Evolutionary conservation across 2,113 vertebrate genomes (phyloP).

Genomic region (Heliornis fulica): DNA sequence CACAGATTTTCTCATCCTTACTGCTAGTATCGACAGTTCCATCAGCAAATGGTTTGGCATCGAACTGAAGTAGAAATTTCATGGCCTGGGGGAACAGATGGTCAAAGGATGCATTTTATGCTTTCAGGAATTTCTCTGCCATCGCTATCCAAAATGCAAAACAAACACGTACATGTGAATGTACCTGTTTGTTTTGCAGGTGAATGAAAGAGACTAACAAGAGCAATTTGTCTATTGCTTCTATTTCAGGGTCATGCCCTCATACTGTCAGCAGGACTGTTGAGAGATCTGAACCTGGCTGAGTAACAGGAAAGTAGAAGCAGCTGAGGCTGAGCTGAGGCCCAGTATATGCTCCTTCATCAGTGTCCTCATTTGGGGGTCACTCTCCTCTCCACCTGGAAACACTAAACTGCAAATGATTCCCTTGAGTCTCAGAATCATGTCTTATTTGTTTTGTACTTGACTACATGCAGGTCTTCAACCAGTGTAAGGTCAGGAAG

Average conservation of each 20-base stretch:
- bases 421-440: background rate
- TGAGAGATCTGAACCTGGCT: background rate
- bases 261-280: no score
- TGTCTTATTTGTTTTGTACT: background rate
- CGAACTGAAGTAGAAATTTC: background rate
- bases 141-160: background rate
- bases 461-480: background rate
- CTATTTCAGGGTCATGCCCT: background rate
- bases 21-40: background rate
- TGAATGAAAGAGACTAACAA: background rate
- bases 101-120: background rate
- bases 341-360: background rate
- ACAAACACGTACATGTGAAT: background rate
- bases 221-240: background rate
- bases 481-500: background rate
- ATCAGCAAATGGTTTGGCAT: background rate
- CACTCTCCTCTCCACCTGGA: background rate
- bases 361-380: background rate
- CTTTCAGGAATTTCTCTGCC: background rate
- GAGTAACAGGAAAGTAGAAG: background rate
- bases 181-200: no score
- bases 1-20: background rate
- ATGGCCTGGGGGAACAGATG: rapidly evolving
- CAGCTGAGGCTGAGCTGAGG: background rate
- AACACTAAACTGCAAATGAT: background rate